A percentile compares a stretch with the other conserved stretches of the same genome.
phyloP scores from a whole-genome alignment of 2,113 vertebrate genomes.

The Cephalopholis sonnerati region DNA sequence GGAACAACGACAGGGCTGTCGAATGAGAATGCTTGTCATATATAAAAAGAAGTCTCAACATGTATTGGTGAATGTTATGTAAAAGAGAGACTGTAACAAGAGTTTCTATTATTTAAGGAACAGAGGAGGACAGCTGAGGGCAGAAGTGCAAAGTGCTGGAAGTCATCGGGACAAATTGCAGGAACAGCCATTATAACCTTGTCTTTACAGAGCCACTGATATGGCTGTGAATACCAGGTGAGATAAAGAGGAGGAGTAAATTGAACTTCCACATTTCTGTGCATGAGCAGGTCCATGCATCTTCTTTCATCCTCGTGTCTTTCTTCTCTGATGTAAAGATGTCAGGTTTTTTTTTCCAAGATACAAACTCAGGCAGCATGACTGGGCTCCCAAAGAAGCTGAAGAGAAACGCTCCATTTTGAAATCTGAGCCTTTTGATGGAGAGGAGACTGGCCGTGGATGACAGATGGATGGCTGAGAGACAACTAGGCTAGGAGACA shows the following conservation, averaged over 20 bases:
- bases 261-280: conserved; percentile 46
- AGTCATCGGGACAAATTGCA: conserved; percentile 31
- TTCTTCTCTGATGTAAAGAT: conserved; percentile 43
- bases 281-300: conserved; percentile 31
- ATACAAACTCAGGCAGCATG: conserved; percentile 41
- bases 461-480: conserved; percentile 66
- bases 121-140: conserved; percentile 8
- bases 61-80: conserved; percentile 30
- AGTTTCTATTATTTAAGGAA: conserved; percentile 65
- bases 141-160: conserved; percentile 9
- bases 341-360: conserved; percentile 28
- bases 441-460: conserved; percentile 59
- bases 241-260: conserved; percentile 40
- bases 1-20: conserved; percentile 47
- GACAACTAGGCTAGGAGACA: conserved; percentile 52
- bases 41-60: conserved; percentile 33
- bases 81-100: conserved; percentile 38
- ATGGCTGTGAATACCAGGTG: conserved; percentile 38
- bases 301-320: conserved; percentile 25
- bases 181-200: conserved; percentile 45
- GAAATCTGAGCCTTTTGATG: conserved; percentile 81
- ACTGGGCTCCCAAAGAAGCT: conserved; percentile 41
- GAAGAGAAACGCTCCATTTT: conserved; percentile 70
- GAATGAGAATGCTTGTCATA: conserved; percentile 46
- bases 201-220: conserved; percentile 48